Conservation (phyloP, 2,797 vertebrate species). For the Syndactyla subalaris region DNA sequence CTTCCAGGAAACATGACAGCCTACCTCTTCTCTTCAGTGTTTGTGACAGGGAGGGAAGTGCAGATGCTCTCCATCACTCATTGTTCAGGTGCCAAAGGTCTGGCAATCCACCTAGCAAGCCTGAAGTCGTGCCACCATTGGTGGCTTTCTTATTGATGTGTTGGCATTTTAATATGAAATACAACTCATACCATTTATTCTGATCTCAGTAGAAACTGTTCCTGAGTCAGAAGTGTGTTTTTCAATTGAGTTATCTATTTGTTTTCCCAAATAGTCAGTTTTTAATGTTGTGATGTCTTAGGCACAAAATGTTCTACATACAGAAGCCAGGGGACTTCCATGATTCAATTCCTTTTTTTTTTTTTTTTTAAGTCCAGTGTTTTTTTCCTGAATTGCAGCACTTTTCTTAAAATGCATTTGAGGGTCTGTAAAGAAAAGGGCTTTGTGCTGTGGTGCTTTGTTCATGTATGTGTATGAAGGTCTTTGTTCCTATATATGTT, state of each 20-base stretch:
- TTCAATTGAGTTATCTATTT: background rate
- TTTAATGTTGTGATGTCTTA: background rate
- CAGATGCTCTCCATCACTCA: background rate
- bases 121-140: background rate
- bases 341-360: background rate
- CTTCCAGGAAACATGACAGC: background rate
- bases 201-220: background rate
- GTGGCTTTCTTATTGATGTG: background rate
- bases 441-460: background rate
- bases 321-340: background rate
- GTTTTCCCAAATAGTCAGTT: background rate
- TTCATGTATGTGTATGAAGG: background rate
- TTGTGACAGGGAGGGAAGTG: background rate
- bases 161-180: background rate
- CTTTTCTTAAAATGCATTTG: background rate
- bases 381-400: background rate
- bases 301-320: background rate
- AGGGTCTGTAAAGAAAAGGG: background rate
- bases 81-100: background rate
- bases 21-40: background rate
- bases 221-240: background rate
- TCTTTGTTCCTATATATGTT: background rate
- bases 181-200: background rate
- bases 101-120: background rate
- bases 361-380: background rate